A percentile compares a stretch with the other conserved stretches of the same genome.
Conservation (phyloP, 2,888 invertebrate species). For the Trissolcus brochymenae region DNA sequence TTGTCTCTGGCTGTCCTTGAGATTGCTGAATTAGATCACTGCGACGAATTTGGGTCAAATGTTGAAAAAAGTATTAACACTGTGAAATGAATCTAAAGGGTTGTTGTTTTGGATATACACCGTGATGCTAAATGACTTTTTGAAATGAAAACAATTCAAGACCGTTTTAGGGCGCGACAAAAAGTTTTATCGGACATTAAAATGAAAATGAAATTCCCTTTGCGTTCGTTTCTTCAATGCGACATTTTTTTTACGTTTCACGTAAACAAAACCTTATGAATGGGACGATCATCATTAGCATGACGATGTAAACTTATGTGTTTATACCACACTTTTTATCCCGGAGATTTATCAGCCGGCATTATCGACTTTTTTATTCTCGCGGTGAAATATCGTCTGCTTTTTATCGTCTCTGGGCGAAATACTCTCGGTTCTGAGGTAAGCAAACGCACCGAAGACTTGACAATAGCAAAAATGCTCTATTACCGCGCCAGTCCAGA, state of each 20-base stretch:
- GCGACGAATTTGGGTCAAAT: slow-evolving; percentile 43
- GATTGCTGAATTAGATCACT: slow-evolving; percentile 25
- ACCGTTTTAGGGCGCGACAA: not conserved
- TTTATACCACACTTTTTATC: slow-evolving; percentile 16
- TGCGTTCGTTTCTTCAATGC: too few species aligned
- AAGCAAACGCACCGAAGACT: slow-evolving; percentile 20
- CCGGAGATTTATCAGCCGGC: slow-evolving; percentile 44
- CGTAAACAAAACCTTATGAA: too few species aligned
- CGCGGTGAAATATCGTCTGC: slow-evolving; percentile 53
- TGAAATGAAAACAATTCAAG: too few species aligned
- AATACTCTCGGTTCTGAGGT: slow-evolving; percentile 31
- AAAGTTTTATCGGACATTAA: not conserved
- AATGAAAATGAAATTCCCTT: not conserved
- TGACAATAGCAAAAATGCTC: slow-evolving; percentile 20
- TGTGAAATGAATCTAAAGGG: slow-evolving; percentile 5
- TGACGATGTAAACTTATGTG: not conserved
- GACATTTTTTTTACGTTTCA: too few species aligned
- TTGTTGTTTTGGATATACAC: not conserved
- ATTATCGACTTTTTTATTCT: slow-evolving; percentile 55
- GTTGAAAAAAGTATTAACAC: slow-evolving; percentile 27
- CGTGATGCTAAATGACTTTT: too few species aligned
- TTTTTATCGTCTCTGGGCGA: slow-evolving; percentile 58
- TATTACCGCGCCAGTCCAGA: slow-evolving; percentile 27
- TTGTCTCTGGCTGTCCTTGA: slow-evolving; percentile 37
- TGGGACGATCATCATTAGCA: too few species aligned